Evolutionary conservation across 2,888 invertebrate genomes (phyloP).

Genomic region (Clitarchus hookeri): DNA sequence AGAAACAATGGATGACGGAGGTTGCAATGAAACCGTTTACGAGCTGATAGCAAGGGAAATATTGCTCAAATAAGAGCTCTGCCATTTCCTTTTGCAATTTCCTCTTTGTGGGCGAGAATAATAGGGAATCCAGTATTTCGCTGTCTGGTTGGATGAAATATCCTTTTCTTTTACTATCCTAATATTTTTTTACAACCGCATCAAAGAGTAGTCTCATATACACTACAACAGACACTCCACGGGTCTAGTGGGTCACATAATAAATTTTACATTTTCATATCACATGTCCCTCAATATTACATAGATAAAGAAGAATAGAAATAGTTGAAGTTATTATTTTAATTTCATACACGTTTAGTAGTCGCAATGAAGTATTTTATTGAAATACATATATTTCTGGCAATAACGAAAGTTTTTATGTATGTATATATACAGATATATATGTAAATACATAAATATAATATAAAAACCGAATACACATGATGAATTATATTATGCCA

Average conservation of each 20-base stretch:
- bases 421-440: no score
- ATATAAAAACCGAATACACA: background rate
- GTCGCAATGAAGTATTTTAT: no score
- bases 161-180: background rate
- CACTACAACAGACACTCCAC: background rate
- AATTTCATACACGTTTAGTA: no score
- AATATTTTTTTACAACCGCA: background rate
- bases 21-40: background rate
- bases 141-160: background rate
- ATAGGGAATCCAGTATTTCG: background rate
- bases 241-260: no score
- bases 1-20: background rate
- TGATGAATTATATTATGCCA: no score
- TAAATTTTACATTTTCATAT: no score
- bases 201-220: background rate
- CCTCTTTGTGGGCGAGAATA: slow-evolving; percentile 10
- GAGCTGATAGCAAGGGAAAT: background rate
- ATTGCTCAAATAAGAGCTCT: background rate
- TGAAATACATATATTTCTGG: no score
- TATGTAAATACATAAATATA: no score
- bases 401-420: no score
- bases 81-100: background rate
- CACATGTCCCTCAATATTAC: no score
- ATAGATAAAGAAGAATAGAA: no score
- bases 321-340: no score